Base-by-base conservation (phyloP, 1,140 invertebrate species). In the Drosophila subpulchrella region DNA sequence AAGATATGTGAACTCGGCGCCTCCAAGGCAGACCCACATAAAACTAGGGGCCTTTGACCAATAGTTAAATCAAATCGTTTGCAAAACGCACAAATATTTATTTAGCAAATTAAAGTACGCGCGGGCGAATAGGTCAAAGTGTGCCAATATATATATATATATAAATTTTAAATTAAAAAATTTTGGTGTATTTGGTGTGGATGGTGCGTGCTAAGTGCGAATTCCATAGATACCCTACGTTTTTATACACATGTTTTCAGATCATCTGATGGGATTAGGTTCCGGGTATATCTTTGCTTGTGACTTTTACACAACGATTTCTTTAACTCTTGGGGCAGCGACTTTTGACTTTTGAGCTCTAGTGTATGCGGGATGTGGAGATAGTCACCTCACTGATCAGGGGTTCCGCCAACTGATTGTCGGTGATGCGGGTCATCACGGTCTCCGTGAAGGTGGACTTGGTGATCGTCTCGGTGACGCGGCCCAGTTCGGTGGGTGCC, bases 371-470 rank as follows among this genome's bases (percentile, higher is more conserved):
- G 81, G 84, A 85, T 90, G 85, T 90, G 78, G 85, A 91, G 81
- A 92, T 92, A 92, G 78, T 92, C 91, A 98, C 97, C 97, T 98
- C 97, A 91, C 96, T 95, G 93, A 97, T 96, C 83, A 97, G 94
- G 81, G 97, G 96, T 91, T 94, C 94, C 82, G 96, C 94, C 93
- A 97, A 94, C 90, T 96, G 95, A 94, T 98, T 98, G 93, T 98
- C 96, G 71, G 97, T 98, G 92, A 98, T 95, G 79, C 97, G 94
- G 72, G 97, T 98, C 92, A 98, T 97, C 75, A 97, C 97, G 48
- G 97, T 98, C 94, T 98, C 97, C 79, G 97, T 98, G 93, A 97
- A 96, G 59, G 97, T 98, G 90, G 97, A 97, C 95, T 97, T 98
- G 91, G 97, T 98, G 94, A 98, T 97, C 92, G 96, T 97, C 94